Conservation (phyloP, 2,113 vertebrate species). For the Silurus asotus region DNA sequence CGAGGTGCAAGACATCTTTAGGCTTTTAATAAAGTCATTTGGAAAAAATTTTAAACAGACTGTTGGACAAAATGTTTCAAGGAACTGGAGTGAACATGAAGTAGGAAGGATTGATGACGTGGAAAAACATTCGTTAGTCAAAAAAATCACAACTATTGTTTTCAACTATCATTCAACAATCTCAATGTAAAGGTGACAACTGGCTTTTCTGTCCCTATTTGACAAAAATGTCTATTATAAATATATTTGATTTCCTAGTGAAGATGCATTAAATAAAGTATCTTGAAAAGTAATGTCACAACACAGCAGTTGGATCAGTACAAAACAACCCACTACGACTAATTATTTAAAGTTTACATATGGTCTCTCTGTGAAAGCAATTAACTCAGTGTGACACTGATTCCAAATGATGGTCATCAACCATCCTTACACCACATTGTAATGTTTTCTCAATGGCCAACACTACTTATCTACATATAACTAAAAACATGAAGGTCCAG, state of each 20-base stretch:
- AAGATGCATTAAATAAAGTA: neutral
- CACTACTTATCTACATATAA: neutral
- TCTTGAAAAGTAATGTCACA: neutral
- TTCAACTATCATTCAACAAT: neutral
- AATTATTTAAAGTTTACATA: constrained; percentile 19
- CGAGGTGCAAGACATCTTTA: neutral
- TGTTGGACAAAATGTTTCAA: neutral
- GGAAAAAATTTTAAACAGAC: too few species aligned
- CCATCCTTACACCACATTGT: neutral
- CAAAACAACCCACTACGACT: neutral
- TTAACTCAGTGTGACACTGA: neutral
- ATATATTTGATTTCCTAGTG: neutral
- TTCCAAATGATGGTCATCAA: constrained; percentile 5
- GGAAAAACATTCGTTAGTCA: neutral
- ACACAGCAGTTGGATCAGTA: neutral
- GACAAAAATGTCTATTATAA: neutral
- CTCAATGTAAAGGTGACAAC: neutral
- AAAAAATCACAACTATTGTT: neutral
- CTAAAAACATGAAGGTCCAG: neutral
- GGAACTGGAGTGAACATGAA: neutral
- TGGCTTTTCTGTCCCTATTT: neutral
- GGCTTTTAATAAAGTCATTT: neutral
- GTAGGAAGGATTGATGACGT: neutral
- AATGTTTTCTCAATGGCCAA: neutral
- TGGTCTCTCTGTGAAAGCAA: constrained; percentile 14